These are phyloP conservation scores for Montipora capricornis DNA, from an alignment of 64 coral and sea anemone species.

Conservation along the genomic window DNA sequence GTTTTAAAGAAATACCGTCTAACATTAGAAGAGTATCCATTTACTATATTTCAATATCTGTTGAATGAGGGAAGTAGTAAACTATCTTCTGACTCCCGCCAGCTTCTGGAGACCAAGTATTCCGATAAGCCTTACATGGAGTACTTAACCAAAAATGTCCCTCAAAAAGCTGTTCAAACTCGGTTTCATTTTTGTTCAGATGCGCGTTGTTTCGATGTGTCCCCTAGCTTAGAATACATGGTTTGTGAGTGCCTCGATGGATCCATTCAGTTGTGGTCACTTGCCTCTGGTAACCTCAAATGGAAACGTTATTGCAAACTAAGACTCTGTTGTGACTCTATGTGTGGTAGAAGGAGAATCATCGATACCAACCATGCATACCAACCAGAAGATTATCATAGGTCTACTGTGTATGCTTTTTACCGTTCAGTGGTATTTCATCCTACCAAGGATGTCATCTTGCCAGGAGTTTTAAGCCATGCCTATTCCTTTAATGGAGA, in stretches of 20 bases:
- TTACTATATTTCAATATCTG: neutral
- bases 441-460: neutral
- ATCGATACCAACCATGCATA: too few relatives aligned
- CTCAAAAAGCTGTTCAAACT: neutral
- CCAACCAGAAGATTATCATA: too few relatives aligned
- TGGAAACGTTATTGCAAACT: neutral
- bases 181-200: neutral
- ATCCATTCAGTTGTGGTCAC: slow-evolving; percentile 21
- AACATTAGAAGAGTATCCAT: neutral
- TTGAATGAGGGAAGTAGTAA: slow-evolving; percentile 19
- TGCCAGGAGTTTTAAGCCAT: slow-evolving; percentile 8
- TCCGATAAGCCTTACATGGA: neutral
- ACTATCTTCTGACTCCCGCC: neutral
- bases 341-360: too few relatives aligned
- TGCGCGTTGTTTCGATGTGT: slow-evolving; percentile 37
- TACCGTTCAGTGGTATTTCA: slow-evolving; percentile 36
- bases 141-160: neutral
- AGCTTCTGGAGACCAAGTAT: slow-evolving; percentile 10
- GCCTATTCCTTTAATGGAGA: neutral
- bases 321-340: too few relatives aligned
- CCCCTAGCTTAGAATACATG: slow-evolving; percentile 15
- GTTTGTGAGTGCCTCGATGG: slow-evolving; percentile 28
- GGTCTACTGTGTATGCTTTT: neutral
- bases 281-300: neutral
- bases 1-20: neutral